Evolutionary conservation across 2,113 vertebrate species (phyloP).

Genomic region (Elgaria multicarinata): DNA sequence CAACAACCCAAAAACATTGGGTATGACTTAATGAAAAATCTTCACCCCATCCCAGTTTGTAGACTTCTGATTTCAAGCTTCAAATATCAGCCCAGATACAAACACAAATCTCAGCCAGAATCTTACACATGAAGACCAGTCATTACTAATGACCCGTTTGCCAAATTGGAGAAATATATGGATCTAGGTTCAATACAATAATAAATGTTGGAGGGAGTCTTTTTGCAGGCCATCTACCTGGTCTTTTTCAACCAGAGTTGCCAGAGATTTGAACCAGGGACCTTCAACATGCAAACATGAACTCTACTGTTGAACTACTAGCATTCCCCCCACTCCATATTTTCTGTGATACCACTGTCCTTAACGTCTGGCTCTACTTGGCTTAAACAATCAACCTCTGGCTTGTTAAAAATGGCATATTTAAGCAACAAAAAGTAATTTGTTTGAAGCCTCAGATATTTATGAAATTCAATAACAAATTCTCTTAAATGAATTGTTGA

Average conservation of each 20-base stretch:
- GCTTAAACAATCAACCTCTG: background rate
- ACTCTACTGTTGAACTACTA: background rate
- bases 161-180: background rate
- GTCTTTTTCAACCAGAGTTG: background rate
- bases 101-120: background rate
- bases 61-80: background rate
- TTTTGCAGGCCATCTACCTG: background rate
- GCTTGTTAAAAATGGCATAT: background rate
- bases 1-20: too few relatives aligned
- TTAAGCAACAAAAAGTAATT: slow-evolving; percentile 36
- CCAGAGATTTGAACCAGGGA: background rate
- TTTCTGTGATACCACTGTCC: background rate
- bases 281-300: background rate
- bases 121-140: background rate
- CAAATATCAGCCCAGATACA: background rate
- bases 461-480: background rate
- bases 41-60: background rate
- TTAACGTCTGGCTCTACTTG: background rate
- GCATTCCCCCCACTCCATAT: background rate
- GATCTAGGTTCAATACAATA: background rate
- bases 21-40: background rate
- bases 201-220: background rate
- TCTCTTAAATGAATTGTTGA: background rate
- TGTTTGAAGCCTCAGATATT: slow-evolving; percentile 26
- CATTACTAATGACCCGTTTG: fast-evolving